Percentiles rank a stretch among this genome's conserved stretches.
These are phyloP conservation scores for Lepidocolaptes lacrymiger DNA, from an alignment of 2,797 vertebrate species.

Conservation along the genomic window DNA sequence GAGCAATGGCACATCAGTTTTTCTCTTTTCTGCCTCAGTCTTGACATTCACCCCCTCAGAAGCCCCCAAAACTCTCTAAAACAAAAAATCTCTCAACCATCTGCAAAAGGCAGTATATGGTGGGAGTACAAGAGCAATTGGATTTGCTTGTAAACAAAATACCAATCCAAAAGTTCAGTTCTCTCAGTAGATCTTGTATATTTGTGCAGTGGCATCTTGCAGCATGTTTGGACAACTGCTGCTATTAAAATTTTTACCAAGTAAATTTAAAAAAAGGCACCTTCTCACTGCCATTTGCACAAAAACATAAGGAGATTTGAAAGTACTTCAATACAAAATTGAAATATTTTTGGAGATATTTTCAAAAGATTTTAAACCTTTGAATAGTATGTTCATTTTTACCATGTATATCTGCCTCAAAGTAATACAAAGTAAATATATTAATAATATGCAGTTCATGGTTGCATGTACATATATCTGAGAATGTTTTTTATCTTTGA, in stretches of 20 bases:
- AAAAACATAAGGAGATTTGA: not conserved
- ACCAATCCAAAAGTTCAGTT: not conserved
- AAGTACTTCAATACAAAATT: not conserved
- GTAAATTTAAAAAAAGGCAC: not conserved
- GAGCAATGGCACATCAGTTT: not conserved
- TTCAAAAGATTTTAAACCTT: not conserved
- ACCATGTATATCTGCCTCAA: not conserved
- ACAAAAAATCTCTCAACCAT: not conserved
- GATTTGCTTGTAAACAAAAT: slow-evolving; percentile 32
- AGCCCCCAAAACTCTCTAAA: not conserved
- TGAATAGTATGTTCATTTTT: not conserved
- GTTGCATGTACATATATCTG: not conserved
- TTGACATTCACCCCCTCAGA: not conserved
- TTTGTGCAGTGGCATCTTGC: slow-evolving; percentile 27
- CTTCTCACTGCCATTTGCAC: not conserved
- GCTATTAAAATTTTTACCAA: slow-evolving; percentile 50
- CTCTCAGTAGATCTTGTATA: slow-evolving; percentile 2
- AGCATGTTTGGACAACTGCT: slow-evolving; percentile 69
- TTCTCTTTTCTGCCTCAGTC: not conserved
- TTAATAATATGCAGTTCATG: not conserved
- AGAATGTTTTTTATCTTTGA: not conserved
- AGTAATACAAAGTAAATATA: not conserved
- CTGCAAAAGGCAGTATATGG: not conserved
- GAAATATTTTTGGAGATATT: not conserved
- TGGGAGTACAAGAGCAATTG: not conserved